phyloP scores from a whole-genome alignment of 2,888 invertebrate genomes.

The Drosophila neutralis region DNA sequence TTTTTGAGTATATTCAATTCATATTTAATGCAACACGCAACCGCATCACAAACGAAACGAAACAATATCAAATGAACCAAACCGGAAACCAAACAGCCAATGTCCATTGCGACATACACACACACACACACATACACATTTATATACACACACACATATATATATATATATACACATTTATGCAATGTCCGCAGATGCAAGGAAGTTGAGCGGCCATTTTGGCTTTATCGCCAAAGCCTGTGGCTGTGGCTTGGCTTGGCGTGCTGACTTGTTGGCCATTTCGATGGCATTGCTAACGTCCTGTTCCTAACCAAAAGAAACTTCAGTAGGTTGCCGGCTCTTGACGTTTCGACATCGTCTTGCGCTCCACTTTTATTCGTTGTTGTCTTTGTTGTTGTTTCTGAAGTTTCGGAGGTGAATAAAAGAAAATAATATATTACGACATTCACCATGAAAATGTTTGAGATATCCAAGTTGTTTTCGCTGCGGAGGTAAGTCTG shows the following conservation, averaged over 20 bases:
- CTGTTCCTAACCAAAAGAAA: slow-evolving; percentile 36
- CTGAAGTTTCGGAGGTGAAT: slow-evolving; percentile 30
- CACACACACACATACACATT: background rate
- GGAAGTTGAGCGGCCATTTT: slow-evolving; percentile 41
- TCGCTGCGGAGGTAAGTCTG: slow-evolving; percentile 80
- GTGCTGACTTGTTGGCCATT: slow-evolving; percentile 41
- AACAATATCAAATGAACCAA: slow-evolving; percentile 22
- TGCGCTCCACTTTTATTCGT: slow-evolving; percentile 31
- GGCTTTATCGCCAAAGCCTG: slow-evolving; percentile 16
- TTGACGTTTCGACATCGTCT: slow-evolving; percentile 65
- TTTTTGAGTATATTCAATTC: slow-evolving; percentile 70
- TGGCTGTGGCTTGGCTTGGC: slow-evolving; percentile 18
- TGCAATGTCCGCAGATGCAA: slow-evolving; percentile 68
- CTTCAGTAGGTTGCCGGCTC: slow-evolving; percentile 69
- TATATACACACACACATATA: no score
- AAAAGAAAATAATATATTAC: slow-evolving; percentile 9
- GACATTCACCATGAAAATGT: slow-evolving; percentile 76
- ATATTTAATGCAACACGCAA: slow-evolving; percentile 76
- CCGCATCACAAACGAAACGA: slow-evolving; percentile 13
- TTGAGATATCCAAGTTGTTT: slow-evolving; percentile 83
- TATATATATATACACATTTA: slow-evolving; percentile 15
- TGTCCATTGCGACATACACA: slow-evolving; percentile 61
- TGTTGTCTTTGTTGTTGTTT: slow-evolving; percentile 19
- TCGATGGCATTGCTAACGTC: slow-evolving; percentile 23
- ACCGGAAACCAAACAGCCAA: slow-evolving; percentile 40